A percentile compares a stretch with the other conserved stretches of the same genome.
phyloP scores from a whole-genome alignment of 2,113 vertebrate species.

The Arenaria interpres region DNA sequence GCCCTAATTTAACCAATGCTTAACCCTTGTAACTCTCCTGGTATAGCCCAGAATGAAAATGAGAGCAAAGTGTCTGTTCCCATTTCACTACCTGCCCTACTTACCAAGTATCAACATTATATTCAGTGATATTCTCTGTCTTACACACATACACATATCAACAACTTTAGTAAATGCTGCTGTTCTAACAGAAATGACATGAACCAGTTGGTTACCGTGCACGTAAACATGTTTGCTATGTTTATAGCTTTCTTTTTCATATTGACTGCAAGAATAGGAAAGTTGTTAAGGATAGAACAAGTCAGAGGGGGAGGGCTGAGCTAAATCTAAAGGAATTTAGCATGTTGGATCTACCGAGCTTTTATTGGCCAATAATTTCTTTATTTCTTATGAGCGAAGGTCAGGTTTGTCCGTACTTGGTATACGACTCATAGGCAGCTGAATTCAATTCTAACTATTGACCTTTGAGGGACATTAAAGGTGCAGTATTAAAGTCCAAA shows the following conservation, averaged over 20 bases:
- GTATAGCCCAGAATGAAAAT: neutral
- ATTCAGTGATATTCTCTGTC: neutral
- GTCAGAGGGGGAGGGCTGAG: neutral
- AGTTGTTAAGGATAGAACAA: neutral
- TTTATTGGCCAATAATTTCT: neutral
- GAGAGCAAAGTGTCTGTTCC: conserved; percentile 19
- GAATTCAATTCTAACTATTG: neutral
- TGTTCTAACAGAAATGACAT: neutral
- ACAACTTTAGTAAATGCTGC: neutral
- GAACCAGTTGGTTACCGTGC: neutral
- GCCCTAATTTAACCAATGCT: neutral
- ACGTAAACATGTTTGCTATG: neutral
- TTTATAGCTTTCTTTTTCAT: neutral
- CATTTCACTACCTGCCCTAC: neutral
- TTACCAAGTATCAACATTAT: neutral
- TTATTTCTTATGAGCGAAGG: neutral
- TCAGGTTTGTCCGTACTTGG: neutral
- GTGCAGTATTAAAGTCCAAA: neutral
- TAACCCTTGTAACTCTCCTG: conserved; percentile 14
- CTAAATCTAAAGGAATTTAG: neutral
- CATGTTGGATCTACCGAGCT: neutral
- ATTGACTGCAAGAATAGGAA: neutral
- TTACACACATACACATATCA: neutral
- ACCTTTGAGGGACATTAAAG: neutral
- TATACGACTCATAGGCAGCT: neutral